Evolutionary conservation across 64 coral and sea anemone genomes (phyloP).

Genomic region (Dendronephthya gigantea): DNA sequence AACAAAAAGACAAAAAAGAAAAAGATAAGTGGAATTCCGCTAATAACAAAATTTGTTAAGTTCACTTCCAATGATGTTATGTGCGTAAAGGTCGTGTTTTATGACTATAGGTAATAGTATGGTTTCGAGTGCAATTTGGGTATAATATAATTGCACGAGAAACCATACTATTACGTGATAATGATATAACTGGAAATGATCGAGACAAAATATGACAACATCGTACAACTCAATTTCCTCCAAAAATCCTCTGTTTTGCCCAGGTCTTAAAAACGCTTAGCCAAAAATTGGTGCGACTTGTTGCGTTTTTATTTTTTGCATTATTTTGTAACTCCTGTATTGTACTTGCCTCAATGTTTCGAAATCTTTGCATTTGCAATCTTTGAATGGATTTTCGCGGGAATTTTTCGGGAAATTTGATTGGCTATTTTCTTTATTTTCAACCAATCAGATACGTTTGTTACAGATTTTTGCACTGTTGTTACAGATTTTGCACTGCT

Average conservation of each 20-base stretch:
- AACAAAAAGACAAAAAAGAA: too few species aligned
- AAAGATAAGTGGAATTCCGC: too few species aligned
- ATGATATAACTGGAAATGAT: background rate
- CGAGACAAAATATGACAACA: background rate
- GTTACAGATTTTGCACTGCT: background rate
- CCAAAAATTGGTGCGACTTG: background rate
- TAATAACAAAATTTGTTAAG: too few species aligned
- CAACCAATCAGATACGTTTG: background rate
- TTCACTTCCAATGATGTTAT: too few species aligned
- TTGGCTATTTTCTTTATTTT: background rate
- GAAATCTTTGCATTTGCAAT: background rate
- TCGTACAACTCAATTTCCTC: background rate
- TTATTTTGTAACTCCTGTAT: background rate
- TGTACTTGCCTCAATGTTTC: background rate
- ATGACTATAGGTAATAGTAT: too few species aligned
- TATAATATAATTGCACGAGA: too few species aligned
- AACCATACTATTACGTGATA: background rate
- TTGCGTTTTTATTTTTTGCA: background rate
- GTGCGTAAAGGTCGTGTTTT: too few species aligned
- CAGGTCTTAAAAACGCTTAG: background rate
- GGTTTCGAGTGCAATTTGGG: too few species aligned
- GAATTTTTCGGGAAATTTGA: too few species aligned
- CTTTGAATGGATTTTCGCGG: too few species aligned
- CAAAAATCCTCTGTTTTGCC: background rate
- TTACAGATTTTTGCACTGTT: background rate